A percentile compares a stretch with the other conserved stretches of the same genome.
Evolutionary conservation across 2,113 vertebrate species (phyloP).

Genomic region (Propithecus coquereli): DNA sequence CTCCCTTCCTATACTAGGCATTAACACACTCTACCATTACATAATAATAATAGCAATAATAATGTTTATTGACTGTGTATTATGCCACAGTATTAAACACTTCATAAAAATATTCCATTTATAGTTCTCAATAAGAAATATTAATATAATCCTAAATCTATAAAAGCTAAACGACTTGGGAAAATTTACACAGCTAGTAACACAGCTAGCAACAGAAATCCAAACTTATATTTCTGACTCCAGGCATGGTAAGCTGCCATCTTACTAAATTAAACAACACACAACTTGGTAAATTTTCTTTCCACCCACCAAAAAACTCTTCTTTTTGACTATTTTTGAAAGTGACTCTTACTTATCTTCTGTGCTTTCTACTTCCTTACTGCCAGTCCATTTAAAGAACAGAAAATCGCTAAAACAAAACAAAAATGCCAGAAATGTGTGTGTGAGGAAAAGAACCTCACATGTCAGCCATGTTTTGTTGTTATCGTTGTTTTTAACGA

Average conservation of each 20-base stretch:
- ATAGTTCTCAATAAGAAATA: background rate
- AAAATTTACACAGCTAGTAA: background rate
- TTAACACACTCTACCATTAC: background rate
- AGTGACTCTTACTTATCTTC: background rate
- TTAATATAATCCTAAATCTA: background rate
- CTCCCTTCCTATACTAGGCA: background rate
- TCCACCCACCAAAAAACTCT: background rate
- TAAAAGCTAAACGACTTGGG: background rate
- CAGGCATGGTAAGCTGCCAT: background rate
- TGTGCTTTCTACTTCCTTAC: background rate
- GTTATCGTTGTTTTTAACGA: background rate
- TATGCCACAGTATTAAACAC: background rate
- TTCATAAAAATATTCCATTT: background rate
- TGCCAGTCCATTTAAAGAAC: background rate
- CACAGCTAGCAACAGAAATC: background rate
- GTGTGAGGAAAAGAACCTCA: background rate
- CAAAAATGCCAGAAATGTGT: background rate
- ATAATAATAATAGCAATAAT: background rate
- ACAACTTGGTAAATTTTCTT: background rate
- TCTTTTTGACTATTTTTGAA: background rate
- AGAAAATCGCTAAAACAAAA: background rate
- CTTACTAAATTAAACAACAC: background rate
- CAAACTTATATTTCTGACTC: background rate
- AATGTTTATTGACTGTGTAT: background rate
- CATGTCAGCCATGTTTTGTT: background rate